Base-by-base conservation (phyloP, 92 coral and sea anemone species). In the Siderastrea siderea region DNA sequence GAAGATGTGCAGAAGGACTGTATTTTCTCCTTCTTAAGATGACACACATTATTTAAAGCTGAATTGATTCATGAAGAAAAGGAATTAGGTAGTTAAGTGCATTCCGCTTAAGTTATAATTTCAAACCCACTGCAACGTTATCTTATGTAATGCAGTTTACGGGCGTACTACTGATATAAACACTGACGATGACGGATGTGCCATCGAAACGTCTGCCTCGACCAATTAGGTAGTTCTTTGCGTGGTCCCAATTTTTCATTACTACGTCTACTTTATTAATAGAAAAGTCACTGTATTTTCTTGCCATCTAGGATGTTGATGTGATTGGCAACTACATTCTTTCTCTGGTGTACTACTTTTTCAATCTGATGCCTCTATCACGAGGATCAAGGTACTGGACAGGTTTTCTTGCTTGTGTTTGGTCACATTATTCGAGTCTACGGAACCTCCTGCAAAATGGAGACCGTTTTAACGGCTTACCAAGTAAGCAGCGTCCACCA, bases 341-440 rank as follows among this genome's bases (percentile, higher is more conserved):
- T 7, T 93, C 94, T 7, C 75, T 95, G 70, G 94, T 91, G 7
- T 93, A 95, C 74, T 95, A 95, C 88, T 93, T 95, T 81, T 90
- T 95, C 60, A 93, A 95, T 72, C 77, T 95, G 11, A 95, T 95
- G 98, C 96, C 98, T 3, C 91, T 95, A 19, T 90, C 98, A 44
- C 91, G 98, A 54, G 98, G 96, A 49, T 88, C 98, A 61, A 95
- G 98, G 98, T 95, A 88, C 10, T 50, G 49, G 44, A 5, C 38
- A 26, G 0, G 38, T 26, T 26, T 26, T 26, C 38, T 26, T 26
- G 38, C 38, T 26, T 26, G 38, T 26, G 38, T 26, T 26, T 26
- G 38, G 38, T 26, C 38, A 26, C 38, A 26, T 26, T 26, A 26
- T 26, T 26, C 38, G 38, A 26, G 38, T 26, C 38, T 26, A 26